Percentiles rank a stretch among this genome's conserved stretches.
phyloP scores from a whole-genome alignment of 2,113 vertebrate species.

The Tachycineta bicolor region DNA sequence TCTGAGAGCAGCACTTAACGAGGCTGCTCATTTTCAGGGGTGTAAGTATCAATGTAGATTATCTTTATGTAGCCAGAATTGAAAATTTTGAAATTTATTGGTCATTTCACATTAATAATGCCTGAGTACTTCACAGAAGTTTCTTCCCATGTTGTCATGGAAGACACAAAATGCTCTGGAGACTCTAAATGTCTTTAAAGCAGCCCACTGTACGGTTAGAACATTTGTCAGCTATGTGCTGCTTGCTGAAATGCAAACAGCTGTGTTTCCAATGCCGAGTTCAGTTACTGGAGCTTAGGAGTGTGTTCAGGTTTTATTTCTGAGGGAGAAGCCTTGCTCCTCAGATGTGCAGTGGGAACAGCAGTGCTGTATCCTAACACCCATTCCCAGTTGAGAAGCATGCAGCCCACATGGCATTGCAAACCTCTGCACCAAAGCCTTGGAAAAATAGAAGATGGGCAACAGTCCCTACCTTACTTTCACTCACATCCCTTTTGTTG shows the following conservation, averaged over 20 bases:
- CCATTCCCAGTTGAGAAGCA: accelerated
- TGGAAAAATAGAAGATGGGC: neutral
- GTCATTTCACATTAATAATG: neutral
- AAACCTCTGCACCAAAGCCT: neutral
- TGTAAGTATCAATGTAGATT: neutral
- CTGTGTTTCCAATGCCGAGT: accelerated
- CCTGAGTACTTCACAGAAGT: neutral
- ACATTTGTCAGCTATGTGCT: neutral
- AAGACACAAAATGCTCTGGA: neutral
- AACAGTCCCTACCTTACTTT: neutral
- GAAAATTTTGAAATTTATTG: neutral
- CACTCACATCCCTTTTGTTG: neutral
- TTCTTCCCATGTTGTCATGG: neutral
- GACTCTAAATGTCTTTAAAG: neutral
- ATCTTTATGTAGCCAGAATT: neutral
- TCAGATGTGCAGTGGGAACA: accelerated
- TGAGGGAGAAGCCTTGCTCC: neutral
- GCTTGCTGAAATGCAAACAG: neutral
- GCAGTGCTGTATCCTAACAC: neutral
- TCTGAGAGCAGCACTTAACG: neutral
- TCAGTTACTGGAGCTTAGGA: neutral
- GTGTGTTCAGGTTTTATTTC: neutral
- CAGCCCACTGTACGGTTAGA: neutral
- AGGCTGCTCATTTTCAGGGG: neutral
- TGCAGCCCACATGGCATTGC: neutral